phyloP scores from a whole-genome alignment of 2,797 vertebrate species.

The Iguana delicatissima region DNA sequence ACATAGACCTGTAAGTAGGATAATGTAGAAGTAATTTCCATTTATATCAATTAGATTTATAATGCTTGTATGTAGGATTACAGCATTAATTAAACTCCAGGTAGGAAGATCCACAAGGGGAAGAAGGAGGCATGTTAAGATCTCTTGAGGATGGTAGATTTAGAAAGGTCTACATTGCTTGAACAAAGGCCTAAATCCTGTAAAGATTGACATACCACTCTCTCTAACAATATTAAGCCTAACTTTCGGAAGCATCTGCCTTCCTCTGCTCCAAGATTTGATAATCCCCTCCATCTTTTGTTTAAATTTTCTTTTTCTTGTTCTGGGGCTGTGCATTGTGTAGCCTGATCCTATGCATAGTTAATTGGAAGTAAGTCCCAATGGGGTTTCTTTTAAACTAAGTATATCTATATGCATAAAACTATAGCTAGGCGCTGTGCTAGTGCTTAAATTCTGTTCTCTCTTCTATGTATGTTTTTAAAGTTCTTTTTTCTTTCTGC shows the following conservation, averaged over 20 bases:
- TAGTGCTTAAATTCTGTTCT: not conserved
- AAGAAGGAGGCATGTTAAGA: not conserved
- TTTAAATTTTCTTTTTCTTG: not conserved
- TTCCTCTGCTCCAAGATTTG: not conserved
- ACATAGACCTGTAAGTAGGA: not conserved
- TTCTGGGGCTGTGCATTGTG: not conserved
- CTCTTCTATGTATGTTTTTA: too few relatives aligned
- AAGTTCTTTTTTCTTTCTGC: not conserved
- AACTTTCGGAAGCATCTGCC: not conserved
- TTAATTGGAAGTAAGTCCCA: not conserved
- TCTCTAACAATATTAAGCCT: conserved; percentile 4
- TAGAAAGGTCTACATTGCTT: not conserved
- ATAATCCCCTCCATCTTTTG: not conserved
- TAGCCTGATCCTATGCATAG: not conserved
- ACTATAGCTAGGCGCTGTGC: not conserved
- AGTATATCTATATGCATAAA: not conserved
- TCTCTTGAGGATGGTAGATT: not conserved
- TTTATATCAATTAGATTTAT: not conserved
- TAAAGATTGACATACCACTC: not conserved
- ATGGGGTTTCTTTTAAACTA: not conserved
- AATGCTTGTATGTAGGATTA: not conserved
- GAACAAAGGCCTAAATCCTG: not conserved
- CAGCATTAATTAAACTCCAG: conserved; percentile 2
- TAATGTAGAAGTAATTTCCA: not conserved
- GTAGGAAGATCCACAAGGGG: not conserved